Conservation (phyloP, 2,888 invertebrate species). For the Chironomus tentans region DNA sequence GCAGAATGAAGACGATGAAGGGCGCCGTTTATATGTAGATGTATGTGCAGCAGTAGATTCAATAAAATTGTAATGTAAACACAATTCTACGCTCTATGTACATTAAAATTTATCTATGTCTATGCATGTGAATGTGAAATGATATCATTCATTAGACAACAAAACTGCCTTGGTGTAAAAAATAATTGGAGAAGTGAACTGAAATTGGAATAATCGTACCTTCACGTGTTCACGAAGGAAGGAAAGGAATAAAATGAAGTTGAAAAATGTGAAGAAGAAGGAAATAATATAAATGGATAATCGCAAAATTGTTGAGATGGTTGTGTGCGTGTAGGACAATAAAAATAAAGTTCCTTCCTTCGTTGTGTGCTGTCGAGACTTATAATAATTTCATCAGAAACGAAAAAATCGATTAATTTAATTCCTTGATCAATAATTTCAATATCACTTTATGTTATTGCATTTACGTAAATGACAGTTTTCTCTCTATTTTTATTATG, state of each 20-base stretch:
- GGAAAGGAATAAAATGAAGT: not conserved
- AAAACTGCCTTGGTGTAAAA: not conserved
- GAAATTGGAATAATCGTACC: not conserved
- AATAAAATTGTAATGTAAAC: not conserved
- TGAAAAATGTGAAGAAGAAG: not conserved
- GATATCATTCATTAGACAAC: not conserved
- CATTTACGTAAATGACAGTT: not conserved
- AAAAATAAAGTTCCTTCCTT: not conserved
- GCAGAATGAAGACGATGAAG: not conserved
- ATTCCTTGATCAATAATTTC: slow-evolving; percentile 1
- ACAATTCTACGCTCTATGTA: too few species aligned
- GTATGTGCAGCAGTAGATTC: not conserved
- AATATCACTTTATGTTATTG: not conserved
- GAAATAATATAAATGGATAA: slow-evolving; percentile 17
- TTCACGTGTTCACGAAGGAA: slow-evolving; percentile 6
- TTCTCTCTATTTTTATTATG: too few species aligned
- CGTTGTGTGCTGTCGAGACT: not conserved
- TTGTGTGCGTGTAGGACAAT: slow-evolving; percentile 6
- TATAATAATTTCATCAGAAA: not conserved
- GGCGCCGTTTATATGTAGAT: slow-evolving; percentile 11
- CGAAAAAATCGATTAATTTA: not conserved
- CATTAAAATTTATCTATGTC: too few species aligned
- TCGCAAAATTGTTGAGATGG: slow-evolving; percentile 22
- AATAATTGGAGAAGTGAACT: slow-evolving; percentile 12
- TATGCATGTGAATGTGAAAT: slow-evolving; percentile 1